These are phyloP conservation scores for Drosophila falleni DNA, from an alignment of 2,888 invertebrate species.

Conservation along the genomic window DNA sequence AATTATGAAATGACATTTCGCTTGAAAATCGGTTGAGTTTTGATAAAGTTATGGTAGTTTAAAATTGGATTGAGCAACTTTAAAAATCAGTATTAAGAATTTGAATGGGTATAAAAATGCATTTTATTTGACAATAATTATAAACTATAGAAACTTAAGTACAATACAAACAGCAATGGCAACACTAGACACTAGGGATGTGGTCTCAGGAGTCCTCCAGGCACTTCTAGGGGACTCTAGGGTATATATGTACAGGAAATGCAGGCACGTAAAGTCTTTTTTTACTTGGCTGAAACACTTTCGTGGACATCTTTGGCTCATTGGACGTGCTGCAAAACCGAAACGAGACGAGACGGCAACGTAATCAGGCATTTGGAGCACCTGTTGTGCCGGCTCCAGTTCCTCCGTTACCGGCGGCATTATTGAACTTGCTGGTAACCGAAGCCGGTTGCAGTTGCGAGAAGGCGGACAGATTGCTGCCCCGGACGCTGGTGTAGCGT, in stretches of 20 bases:
- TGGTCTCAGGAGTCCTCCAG: conserved; percentile 32
- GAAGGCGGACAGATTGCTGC: conserved; percentile 83
- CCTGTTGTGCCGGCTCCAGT: conserved; percentile 47
- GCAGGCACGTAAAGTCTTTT: conserved; percentile 64
- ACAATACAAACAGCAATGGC: conserved; percentile 73
- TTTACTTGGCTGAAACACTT: conserved; percentile 53
- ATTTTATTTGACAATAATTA: conserved; percentile 57
- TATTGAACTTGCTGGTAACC: conserved; percentile 62
- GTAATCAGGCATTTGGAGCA: conserved; percentile 65
- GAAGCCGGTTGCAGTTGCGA: conserved; percentile 66
- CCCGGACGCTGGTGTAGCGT: conserved; percentile 83
- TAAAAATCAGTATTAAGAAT: no score
- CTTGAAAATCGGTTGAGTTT: no score
- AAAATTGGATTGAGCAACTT: no score
- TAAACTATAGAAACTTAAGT: conserved; percentile 68
- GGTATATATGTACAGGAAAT: conserved; percentile 47
- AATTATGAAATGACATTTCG: no score
- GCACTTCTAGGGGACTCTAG: not conserved
- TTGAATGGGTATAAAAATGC: conserved; percentile 38
- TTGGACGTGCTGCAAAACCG: conserved; percentile 52
- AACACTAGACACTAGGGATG: conserved; percentile 64
- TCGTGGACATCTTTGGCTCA: conserved; percentile 80
- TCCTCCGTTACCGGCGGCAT: conserved; percentile 38
- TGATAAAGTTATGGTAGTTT: no score
- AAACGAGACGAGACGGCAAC: conserved; percentile 1